Evolutionary conservation across 2,888 invertebrate species (phyloP).

Genomic region (Altica lythri): DNA sequence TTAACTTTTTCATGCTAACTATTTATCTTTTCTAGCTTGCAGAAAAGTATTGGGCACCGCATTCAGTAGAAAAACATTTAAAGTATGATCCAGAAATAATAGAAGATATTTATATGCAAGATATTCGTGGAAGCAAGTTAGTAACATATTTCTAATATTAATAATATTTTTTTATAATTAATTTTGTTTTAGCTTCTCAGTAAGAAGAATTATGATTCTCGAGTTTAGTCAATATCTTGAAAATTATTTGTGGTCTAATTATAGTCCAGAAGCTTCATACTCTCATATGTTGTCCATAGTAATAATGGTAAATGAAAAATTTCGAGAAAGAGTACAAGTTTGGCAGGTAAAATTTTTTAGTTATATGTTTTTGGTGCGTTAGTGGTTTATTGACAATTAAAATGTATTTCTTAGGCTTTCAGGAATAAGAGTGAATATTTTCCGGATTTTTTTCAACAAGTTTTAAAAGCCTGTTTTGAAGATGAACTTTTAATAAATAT

Average conservation of each 20-base stretch:
- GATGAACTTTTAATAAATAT: conserved; percentile 61
- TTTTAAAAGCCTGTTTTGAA: conserved; percentile 74
- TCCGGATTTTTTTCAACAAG: conserved; percentile 80
- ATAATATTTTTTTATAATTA: not conserved
- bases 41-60: conserved; percentile 91
- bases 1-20: not conserved
- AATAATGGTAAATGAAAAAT: conserved; percentile 99
- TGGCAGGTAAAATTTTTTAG: conserved; percentile 74
- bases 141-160: conserved; percentile 40
- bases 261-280: conserved; percentile 74
- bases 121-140: conserved; percentile 83
- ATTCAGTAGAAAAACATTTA: conserved; percentile 72
- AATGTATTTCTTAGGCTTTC: conserved; percentile 71
- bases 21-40: conserved; percentile 70
- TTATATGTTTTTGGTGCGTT: not conserved
- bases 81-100: conserved; percentile 79
- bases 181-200: conserved; percentile 64
- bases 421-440: conserved; percentile 77
- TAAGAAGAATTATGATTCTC: conserved; percentile 90
- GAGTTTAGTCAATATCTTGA: conserved; percentile 98
- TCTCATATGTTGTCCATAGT: conserved; percentile 96
- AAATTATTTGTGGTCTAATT: conserved; percentile 97
- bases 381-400: too few relatives aligned
- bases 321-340: conserved; percentile 92
- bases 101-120: conserved; percentile 86